phyloP scores from a whole-genome alignment of 2,113 vertebrate species.

The Pelusios castaneus region DNA sequence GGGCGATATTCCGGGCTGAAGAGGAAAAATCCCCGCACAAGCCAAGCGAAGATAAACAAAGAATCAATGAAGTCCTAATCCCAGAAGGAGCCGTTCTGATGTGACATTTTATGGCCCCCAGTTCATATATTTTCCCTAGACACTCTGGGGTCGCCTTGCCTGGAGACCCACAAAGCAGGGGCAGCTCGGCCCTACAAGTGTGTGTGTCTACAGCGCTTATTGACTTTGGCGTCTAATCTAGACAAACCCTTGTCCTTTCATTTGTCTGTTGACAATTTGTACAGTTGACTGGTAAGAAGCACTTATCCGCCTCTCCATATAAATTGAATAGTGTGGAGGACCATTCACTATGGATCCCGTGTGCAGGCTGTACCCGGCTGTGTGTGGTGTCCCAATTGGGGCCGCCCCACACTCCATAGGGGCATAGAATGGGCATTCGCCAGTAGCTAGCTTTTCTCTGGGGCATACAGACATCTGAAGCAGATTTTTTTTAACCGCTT shows the following conservation, averaged over 20 bases:
- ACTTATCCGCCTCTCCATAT: background rate
- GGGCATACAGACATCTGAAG: background rate
- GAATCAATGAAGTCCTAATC: background rate
- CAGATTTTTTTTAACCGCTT: background rate
- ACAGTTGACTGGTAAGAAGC: background rate
- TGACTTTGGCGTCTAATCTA: background rate
- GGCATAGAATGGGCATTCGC: too few species aligned
- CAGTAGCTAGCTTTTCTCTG: too few species aligned
- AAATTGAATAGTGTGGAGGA: background rate
- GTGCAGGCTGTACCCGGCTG: too few species aligned
- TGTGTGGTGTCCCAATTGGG: too few species aligned
- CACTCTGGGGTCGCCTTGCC: background rate
- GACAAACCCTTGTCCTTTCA: background rate
- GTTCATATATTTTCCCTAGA: background rate
- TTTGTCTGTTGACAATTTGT: background rate
- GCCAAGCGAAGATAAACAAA: rapidly evolving
- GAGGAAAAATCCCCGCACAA: background rate
- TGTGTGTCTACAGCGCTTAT: background rate
- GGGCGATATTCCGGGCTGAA: background rate
- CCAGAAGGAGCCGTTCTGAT: background rate
- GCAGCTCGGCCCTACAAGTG: rapidly evolving
- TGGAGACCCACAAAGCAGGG: background rate
- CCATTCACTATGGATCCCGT: background rate
- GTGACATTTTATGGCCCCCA: background rate
- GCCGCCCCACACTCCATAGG: too few species aligned